Conservation (phyloP, 1,140 invertebrate species). For the Centruroides sculpturatus region DNA sequence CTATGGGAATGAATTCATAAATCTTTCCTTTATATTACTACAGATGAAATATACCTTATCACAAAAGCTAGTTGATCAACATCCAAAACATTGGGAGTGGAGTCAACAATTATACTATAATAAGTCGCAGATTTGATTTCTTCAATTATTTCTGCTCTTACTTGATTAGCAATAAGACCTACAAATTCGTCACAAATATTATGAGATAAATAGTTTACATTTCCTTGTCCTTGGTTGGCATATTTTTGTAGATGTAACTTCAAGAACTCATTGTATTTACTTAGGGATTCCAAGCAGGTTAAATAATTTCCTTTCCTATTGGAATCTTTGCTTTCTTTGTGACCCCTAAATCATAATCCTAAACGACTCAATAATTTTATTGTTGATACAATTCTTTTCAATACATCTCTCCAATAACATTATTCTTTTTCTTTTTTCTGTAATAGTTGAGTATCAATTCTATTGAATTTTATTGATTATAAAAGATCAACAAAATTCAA, state of each 20-base stretch:
- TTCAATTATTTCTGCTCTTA: background rate
- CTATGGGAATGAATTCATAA: background rate
- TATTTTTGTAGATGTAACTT: slow-evolving; percentile 2
- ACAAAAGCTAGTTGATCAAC: slow-evolving; percentile 27
- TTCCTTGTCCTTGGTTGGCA: background rate
- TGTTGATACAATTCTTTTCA: slow-evolving; percentile 2
- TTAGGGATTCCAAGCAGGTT: slow-evolving; percentile 2
- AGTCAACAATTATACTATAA: slow-evolving; percentile 28
- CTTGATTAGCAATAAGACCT: background rate
- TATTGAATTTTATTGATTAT: background rate
- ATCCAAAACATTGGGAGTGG: slow-evolving; percentile 26
- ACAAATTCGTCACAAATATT: background rate
- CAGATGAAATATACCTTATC: slow-evolving; percentile 16
- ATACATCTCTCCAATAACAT: background rate
- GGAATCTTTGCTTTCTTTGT: slow-evolving; percentile 3
- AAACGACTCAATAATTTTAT: slow-evolving; percentile 3
- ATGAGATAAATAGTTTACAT: slow-evolving; percentile 1
- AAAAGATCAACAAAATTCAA: no score
- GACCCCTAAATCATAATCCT: slow-evolving; percentile 1
- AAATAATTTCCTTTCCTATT: slow-evolving; percentile 4
- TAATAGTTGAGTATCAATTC: background rate
- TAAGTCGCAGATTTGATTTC: slow-evolving; percentile 20
- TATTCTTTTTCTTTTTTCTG: background rate
- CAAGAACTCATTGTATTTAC: slow-evolving; percentile 2
- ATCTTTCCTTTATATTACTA: slow-evolving; percentile 5